Base-by-base conservation (phyloP, 1,140 invertebrate species). In the Nixonia krombeini region DNA sequence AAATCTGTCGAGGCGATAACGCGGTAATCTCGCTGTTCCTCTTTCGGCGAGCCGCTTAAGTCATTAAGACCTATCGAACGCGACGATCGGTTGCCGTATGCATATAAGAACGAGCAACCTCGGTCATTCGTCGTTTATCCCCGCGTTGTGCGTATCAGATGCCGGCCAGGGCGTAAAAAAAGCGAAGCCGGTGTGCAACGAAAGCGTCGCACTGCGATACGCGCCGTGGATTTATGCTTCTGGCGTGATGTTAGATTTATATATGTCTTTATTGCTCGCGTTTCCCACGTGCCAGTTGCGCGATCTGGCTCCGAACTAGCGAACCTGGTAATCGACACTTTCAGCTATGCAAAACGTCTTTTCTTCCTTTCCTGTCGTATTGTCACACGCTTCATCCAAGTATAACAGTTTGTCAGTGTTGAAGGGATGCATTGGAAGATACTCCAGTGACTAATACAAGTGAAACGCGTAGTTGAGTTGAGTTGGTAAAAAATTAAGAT, bases 61-160 rank as follows among this genome's bases (percentile, higher is more conserved):
- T 56, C 51, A 64, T 56, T 64, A 64, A 55, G 51, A 56, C 55
- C 59, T 64, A 56, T 64, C 61, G 61, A 64, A 56, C 35, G 61
- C 61, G 61, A 64, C 61, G 46, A 64, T 64, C 59, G 51, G 59
- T 56, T 56, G 4, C 10, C 58, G 17, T 55, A 44, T 49, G 38
- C 59, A 35, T 31, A 40, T 17, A 46, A 52, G 25, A 61, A 61
- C 25, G 25, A 46, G 13, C n/a, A 4, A 28, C 18, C 29, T 29
- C 31, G 16, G 35, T 28, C 23, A 58, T 46, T 49, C 44, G 44
- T 47, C 49, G 38, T 44, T 59, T 51, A 25, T 41, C 10, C 38
- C 12, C 33, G 29, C 31, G 29, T 47, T 16, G 17, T 26, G 33
- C 41, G 15, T 38, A 51, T 59, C 45, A 58, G 55, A 58, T 58